phyloP scores from a whole-genome alignment of 2,888 invertebrate genomes.

The Pyrgus malvae region DNA sequence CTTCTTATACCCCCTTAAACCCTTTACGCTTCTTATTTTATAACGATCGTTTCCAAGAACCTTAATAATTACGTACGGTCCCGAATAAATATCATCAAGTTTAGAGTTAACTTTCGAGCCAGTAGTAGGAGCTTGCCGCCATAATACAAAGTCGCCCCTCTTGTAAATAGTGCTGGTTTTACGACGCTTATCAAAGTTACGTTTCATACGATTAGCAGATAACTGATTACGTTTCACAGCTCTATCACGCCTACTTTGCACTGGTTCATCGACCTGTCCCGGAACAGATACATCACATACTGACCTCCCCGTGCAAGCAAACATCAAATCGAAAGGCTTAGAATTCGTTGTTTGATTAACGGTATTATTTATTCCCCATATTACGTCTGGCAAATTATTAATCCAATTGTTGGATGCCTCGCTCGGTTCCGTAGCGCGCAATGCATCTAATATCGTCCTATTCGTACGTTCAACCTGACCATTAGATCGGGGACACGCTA shows the following conservation, averaged over 20 bases:
- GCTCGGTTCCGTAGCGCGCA: background rate
- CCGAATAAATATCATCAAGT: background rate
- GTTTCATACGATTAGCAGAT: too few species aligned
- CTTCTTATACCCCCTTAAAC: background rate
- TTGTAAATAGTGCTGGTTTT: background rate
- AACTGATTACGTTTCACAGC: too few species aligned
- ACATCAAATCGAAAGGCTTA: background rate
- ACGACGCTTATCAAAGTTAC: background rate
- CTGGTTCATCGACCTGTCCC: too few species aligned
- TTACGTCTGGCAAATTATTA: background rate
- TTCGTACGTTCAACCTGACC: background rate
- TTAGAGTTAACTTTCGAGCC: background rate
- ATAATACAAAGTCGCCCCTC: background rate
- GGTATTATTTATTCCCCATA: background rate
- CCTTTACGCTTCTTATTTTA: background rate
- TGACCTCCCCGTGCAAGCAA: background rate
- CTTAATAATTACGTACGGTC: background rate
- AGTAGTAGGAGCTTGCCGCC: background rate
- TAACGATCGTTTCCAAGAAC: background rate
- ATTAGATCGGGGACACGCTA: background rate
- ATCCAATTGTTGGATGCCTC: background rate
- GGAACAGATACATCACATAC: background rate
- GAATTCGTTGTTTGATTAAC: background rate
- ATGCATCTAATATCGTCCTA: background rate
- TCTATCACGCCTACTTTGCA: too few species aligned